Evolutionary conservation across 2,797 vertebrate species (phyloP).

Genomic region (Gallinago nigripennis): DNA sequence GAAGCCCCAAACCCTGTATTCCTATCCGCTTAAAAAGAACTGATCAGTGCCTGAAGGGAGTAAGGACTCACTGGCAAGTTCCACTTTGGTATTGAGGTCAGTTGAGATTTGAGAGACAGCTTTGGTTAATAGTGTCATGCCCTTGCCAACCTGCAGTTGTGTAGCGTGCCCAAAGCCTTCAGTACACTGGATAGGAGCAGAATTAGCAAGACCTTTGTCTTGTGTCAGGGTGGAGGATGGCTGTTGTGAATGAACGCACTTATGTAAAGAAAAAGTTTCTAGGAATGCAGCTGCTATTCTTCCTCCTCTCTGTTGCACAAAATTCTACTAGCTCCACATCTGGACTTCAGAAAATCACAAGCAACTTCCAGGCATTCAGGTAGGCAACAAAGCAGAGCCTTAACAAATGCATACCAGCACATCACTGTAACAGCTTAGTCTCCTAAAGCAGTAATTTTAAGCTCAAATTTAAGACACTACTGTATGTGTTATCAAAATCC

Average conservation of each 20-base stretch:
- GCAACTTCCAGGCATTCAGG: background rate
- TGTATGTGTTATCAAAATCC: background rate
- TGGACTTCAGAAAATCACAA: background rate
- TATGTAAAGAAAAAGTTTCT: background rate
- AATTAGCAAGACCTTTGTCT: background rate
- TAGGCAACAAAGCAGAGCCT: background rate
- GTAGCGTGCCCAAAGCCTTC: background rate
- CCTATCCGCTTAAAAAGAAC: background rate
- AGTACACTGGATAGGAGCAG: background rate
- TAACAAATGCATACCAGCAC: background rate
- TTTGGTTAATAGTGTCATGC: slow-evolving; percentile 38
- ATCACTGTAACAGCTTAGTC: background rate
- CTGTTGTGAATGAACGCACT: background rate
- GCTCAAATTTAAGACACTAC: background rate
- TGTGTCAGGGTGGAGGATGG: background rate
- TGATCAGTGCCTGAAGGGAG: background rate
- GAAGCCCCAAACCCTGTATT: background rate
- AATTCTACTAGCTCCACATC: background rate
- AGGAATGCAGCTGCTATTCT: background rate
- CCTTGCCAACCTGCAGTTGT: slow-evolving; percentile 7
- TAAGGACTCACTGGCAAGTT: background rate
- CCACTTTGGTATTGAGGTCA: background rate
- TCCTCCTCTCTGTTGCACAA: fast-evolving
- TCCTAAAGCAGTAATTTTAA: background rate
- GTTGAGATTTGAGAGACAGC: slow-evolving; percentile 39